Evolutionary conservation across 92 coral and sea anemone species (phyloP), one percentile per base, ranked within the genome.

Genomic region (Paramuricea clavata): DNA sequence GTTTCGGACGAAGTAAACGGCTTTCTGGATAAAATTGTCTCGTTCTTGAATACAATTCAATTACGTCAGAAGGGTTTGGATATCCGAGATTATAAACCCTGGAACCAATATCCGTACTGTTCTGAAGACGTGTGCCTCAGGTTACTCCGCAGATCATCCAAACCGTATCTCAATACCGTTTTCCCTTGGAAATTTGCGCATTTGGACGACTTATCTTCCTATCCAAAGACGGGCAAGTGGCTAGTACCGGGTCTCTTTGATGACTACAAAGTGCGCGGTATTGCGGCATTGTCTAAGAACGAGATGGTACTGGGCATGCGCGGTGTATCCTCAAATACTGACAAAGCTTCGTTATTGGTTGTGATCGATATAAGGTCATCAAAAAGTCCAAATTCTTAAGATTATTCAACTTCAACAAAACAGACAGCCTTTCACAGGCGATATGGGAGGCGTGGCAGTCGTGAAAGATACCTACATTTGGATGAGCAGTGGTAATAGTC

Each of bases 181-280:
- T 95, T 95, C 64, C 83, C 93, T 8, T 94, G 97, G 93, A 95
- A 92, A 80, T 95, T 83, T 71, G 94, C 96, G 33, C 98, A 95
- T 71, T 89, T 95, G 16, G 99, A 96, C 49, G 99, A 96, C 79
- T 91, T 96, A 19, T 95, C 99, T 2, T 93, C 99, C 23, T 88
- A 92, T 85, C 60, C 88, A 23, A 89, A 76, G 43, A 72, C 93
- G 21, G 98, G 96, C n/a, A 90, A 91, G 49, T 94, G 99, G 99
- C 92, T 93, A 17, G 94, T 89, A 23, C 99, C 99, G 1, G 98
- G 99, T 12, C 90, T 96, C 12, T 96, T 96, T 80, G 99, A 96
- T 73, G 92, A 94, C 49, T 96, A 96, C 77, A 96, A 96, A 82
- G 97, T 88, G 2, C 91, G 93, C 44, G 93, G 95, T 15, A 93